Conservation (phyloP, 2,797 vertebrate genomes). For the Distichodus sexfasciatus region DNA sequence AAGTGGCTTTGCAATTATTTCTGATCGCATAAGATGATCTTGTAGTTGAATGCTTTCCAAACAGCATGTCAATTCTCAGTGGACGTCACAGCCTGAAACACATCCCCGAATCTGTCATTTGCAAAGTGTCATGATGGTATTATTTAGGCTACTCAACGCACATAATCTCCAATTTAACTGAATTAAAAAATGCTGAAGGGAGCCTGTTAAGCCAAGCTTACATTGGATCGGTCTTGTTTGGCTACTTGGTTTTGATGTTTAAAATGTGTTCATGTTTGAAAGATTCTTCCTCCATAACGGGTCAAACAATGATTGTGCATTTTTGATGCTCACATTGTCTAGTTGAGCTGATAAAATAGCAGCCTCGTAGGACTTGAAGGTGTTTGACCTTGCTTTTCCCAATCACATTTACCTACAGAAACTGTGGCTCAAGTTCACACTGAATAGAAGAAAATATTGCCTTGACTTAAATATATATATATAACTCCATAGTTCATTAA, state of each 20-base stretch:
- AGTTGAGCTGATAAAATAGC: background rate
- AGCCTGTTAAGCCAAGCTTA: background rate
- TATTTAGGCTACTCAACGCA: background rate
- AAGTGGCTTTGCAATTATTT: background rate
- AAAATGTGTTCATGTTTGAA: background rate
- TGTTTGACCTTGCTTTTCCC: background rate
- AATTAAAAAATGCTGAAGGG: background rate
- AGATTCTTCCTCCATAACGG: background rate
- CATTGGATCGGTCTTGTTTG: background rate
- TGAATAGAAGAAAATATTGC: background rate
- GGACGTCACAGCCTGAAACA: background rate
- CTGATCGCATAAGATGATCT: background rate
- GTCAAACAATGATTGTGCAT: background rate
- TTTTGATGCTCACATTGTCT: background rate
- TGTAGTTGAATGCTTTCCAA: background rate
- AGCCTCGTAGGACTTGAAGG: conserved; percentile 2
- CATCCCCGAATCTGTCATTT: background rate
- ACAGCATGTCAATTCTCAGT: background rate
- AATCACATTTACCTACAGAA: background rate
- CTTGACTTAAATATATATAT: background rate
- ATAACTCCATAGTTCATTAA: background rate
- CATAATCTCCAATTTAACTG: background rate
- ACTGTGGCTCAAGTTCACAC: background rate
- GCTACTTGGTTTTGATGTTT: background rate
- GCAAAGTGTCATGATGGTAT: background rate